These are phyloP conservation scores for Odontamblyopus rebecca DNA, from an alignment of 2,797 vertebrate genomes.

Conservation along the genomic window DNA sequence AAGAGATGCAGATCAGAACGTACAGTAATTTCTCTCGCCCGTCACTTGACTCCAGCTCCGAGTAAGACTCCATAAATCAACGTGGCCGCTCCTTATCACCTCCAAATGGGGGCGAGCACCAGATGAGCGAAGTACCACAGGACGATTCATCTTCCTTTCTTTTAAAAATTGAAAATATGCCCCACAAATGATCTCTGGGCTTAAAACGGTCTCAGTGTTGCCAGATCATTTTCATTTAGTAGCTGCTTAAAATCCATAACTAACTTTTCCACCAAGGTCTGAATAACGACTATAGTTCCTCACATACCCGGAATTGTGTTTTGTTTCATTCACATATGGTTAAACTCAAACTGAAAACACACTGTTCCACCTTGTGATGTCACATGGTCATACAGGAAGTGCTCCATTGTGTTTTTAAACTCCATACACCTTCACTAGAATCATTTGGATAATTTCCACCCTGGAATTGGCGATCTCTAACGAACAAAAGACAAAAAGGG, in stretches of 20 bases:
- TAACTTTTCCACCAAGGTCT: constrained; percentile 8
- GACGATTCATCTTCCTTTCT: constrained; percentile 28
- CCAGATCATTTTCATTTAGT: constrained; percentile 6
- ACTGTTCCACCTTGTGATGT: too few species aligned
- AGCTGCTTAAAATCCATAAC: constrained; percentile 29
- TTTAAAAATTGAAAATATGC: constrained; percentile 45
- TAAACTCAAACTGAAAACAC: too few species aligned
- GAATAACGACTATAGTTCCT: not conserved
- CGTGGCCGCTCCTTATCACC: constrained; percentile 23
- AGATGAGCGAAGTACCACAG: constrained; percentile 39
- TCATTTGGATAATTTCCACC: too few species aligned
- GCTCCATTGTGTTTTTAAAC: too few species aligned
- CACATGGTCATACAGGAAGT: too few species aligned
- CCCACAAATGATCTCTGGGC: constrained; percentile 31
- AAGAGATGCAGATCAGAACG: not conserved
- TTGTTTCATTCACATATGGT: too few species aligned
- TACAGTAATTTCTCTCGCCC: not conserved
- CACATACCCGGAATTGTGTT: too few species aligned
- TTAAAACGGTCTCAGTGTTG: not conserved
- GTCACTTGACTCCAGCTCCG: not conserved
- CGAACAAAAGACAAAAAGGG: too few species aligned
- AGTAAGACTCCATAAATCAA: constrained; percentile 15
- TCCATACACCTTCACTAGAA: too few species aligned
- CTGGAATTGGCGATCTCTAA: too few species aligned
- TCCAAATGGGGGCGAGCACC: constrained; percentile 39